Base-by-base conservation (phyloP, 2,797 vertebrate species). In the Alauda arvensis region DNA sequence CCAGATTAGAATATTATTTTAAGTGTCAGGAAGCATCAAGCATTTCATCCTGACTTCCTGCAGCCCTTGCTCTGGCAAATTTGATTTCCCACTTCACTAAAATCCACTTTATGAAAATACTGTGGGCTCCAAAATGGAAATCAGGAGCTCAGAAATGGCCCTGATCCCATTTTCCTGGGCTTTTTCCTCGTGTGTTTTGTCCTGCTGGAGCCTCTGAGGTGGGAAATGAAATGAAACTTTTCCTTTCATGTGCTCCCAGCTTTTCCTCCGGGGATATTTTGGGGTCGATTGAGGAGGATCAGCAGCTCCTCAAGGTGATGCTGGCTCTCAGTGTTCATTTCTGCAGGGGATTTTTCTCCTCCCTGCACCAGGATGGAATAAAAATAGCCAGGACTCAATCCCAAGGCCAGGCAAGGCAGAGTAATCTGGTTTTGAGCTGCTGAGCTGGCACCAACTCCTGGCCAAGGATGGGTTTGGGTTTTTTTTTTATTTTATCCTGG, bases 11-110 rank as follows among this genome's bases (percentile, higher is more conserved):
- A 66, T 52, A 16, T 63, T 39, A 83, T 80, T 85, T 90, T 5
- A 59, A 77, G 42, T 67, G 48, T 55, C 48, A 83, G 51, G 83
- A 70, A 86, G 6, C 14, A 69, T 89, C 60, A 62, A n/a, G 81
- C 26, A 21, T 68, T 84, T 93, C n/a, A 33, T 65, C 55, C 15
- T 78, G 39, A 40, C 82, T 85, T 90, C 60, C 81, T 72, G 15
- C 33, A 46, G 61, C 17, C 15, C 0, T 48, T 89, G 59, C 85
- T 77, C 90, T 59, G 37, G 46, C 63, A 93, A 75, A 87, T 95
- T 79, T 46, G n/a, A 94, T 92, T 95, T 94, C 59, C 46, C n/a
- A 67, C 62, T 87, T 85, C 68, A 48, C 79, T 76, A 51, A 91
- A 87, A 88, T 25, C 69, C 77, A 75, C n/a, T 83, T n/a, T 78